Base-by-base conservation (phyloP, 2,113 vertebrate genomes). In the Leuciscus idus region DNA sequence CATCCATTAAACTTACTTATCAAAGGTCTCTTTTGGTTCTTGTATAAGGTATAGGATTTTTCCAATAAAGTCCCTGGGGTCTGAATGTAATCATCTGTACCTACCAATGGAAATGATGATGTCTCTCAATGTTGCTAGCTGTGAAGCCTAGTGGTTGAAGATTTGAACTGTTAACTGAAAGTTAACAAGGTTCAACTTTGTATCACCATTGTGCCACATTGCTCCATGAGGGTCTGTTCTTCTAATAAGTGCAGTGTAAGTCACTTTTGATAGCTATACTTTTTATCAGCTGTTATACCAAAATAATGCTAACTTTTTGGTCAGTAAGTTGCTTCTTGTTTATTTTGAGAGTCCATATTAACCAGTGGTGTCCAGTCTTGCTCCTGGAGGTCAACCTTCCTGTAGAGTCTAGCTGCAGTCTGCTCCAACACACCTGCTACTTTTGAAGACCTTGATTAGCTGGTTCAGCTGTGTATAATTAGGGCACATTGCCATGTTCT, bases 371-470 rank as follows among this genome's bases (percentile, higher is more conserved):
- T 50, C 12, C 23, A 50, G n/a, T 28, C 13, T 28, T 52, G 46
- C 1, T 76, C 46, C 73, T 28, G 73, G n/a, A 28, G 11, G 39
- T 3, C 11, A 3, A 48, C 23, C 46, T 75, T 75, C n/a, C 46
- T 75, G 12, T 75, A 50, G n/a, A 75, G 46, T 50, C 26, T 50
- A 50, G n/a, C 46, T 9, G 12, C 73, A 50, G 4, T 75, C 73
- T 75, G 73, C n/a, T 36, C n/a, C n/a, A 75, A 28, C 43, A 75
- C n/a, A 75, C 73, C 73, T 28, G 73, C 73, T 75, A 50, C 73
- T 50, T 11, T 33, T 68, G 30, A 4, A 68, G 30, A 36, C 15
- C 30, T 26, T 50, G 73, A 75, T 75, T 75, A 75, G 46, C 13
- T 50, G 43, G 39, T 50, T 50, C 73, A 75, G 46, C 43, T 75